Percentiles rank a stretch among this genome's conserved stretches.
These are phyloP conservation scores for Danaus melanippus DNA, from an alignment of 1,140 invertebrate species.

Conservation along the genomic window DNA sequence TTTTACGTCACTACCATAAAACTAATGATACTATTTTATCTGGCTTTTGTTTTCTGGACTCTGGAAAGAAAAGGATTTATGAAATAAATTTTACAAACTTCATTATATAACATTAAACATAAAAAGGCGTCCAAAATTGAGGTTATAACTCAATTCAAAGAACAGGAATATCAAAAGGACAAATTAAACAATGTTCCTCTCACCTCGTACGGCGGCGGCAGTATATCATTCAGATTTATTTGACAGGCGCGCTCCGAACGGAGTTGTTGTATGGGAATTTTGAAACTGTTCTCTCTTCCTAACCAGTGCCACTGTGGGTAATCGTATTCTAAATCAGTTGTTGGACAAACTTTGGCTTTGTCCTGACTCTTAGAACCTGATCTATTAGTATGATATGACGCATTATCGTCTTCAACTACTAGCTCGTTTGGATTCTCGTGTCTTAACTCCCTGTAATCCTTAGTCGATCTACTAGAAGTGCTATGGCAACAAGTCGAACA, in stretches of 20 bases:
- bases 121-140: constrained; percentile 8
- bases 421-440: constrained; percentile 55
- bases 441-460: constrained; percentile 59
- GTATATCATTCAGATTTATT: constrained; percentile 71
- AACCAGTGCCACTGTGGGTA: constrained; percentile 69
- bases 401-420: constrained; percentile 56
- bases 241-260: constrained; percentile 66
- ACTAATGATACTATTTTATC: constrained; percentile 29
- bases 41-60: constrained; percentile 53
- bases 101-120: too few species aligned
- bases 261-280: constrained; percentile 61
- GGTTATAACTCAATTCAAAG: background rate
- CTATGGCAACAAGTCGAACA: constrained; percentile 66
- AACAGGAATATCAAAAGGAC: too few species aligned
- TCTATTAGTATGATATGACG: constrained; percentile 56
- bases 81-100: too few species aligned
- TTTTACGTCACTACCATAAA: constrained; percentile 16
- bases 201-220: constrained; percentile 68
- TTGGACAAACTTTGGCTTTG: constrained; percentile 62
- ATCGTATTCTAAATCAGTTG: constrained; percentile 67
- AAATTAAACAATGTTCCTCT: constrained; percentile 25
- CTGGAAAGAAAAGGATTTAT: constrained; percentile 36
- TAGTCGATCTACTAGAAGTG: constrained; percentile 63
- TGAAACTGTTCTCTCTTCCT: constrained; percentile 67
- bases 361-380: constrained; percentile 63